phyloP scores from a whole-genome alignment of 2,113 vertebrate genomes.

The Dromiciops gliroides region DNA sequence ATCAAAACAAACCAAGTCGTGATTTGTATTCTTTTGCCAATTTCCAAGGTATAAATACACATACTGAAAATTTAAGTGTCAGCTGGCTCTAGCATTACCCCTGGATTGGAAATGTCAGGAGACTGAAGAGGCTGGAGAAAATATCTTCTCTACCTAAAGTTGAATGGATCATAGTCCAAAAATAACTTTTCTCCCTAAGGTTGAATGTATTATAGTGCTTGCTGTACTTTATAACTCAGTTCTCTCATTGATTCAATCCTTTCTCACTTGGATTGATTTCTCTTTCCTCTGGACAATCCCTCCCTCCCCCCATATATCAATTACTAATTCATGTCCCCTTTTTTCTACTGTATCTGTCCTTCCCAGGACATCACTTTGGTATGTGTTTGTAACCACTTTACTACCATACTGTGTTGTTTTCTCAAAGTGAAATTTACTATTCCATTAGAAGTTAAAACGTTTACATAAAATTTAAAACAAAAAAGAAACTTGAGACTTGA shows the following conservation, averaged over 20 bases:
- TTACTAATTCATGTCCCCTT: background rate
- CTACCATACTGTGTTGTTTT: background rate
- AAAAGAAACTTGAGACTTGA: too few species aligned
- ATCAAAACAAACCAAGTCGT: background rate
- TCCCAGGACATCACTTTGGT: background rate
- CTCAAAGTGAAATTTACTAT: background rate
- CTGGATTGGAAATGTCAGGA: background rate
- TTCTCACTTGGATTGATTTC: background rate
- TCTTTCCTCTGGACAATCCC: background rate
- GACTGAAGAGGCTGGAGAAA: background rate
- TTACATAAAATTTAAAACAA: too few species aligned
- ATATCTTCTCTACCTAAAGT: background rate
- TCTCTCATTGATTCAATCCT: background rate
- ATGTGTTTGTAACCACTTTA: background rate
- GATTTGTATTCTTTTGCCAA: background rate
- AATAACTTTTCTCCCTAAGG: too few species aligned
- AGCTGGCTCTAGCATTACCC: background rate
- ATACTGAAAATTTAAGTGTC: background rate
- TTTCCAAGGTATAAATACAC: background rate
- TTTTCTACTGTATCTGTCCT: background rate
- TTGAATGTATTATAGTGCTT: background rate
- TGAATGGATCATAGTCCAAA: background rate
- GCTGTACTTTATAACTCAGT: background rate
- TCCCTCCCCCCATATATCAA: background rate
- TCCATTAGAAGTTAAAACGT: background rate